Base-by-base conservation (phyloP, 2,113 vertebrate species). In the Cheirogaleus medius region DNA sequence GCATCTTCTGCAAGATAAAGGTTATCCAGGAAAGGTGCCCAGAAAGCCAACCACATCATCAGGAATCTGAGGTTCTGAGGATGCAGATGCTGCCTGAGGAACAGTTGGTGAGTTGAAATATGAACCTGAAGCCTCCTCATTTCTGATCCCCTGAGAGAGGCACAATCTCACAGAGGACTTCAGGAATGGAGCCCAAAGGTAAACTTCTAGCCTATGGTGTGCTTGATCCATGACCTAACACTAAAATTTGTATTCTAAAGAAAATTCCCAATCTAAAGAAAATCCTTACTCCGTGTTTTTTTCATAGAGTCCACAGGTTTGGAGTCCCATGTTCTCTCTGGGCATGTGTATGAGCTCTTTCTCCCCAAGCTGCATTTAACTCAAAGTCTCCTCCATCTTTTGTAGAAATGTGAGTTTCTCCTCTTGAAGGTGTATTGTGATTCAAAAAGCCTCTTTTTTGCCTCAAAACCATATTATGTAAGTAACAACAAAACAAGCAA, bases 391-490 rank as follows among this genome's bases (percentile, higher is more conserved):
- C 8, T 92, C 13, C 58, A 13, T 82, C 71, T 94, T 92, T 89
- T 95, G 18, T 81, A 98, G 98, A 98, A 95, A 94, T 98, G 97
- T 92, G 94, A 97, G 21, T 91, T 90, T 49, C 92, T 98, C 60
- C 97, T 98, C 69, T 54, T 97, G 90, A 96, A 60, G 37, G 6
- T 96, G 68, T 96, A 71, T 3, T 39, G 27, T 73, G 37, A 0
- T 54, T 2, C 58, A 15, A 44, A 74, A 87, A 97, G 95, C 44
- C 0, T 0, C 29, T 83, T 76, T 92, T 97, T 95, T 60, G n/a
- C 6, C n/a, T 10, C 2, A 44, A 8, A 95, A 60, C 87, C 69
- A 39, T 0, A 14, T 47, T 12, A 76, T 89, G 97, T 98, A 93
- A 98, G 95, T 98, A 90, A 92, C 6, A 68, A 58, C 21, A n/a